Evolutionary conservation across 2,888 invertebrate genomes (phyloP), one percentile per base, ranked within the genome.

Genomic region (Leptarthrus brevirostris): DNA sequence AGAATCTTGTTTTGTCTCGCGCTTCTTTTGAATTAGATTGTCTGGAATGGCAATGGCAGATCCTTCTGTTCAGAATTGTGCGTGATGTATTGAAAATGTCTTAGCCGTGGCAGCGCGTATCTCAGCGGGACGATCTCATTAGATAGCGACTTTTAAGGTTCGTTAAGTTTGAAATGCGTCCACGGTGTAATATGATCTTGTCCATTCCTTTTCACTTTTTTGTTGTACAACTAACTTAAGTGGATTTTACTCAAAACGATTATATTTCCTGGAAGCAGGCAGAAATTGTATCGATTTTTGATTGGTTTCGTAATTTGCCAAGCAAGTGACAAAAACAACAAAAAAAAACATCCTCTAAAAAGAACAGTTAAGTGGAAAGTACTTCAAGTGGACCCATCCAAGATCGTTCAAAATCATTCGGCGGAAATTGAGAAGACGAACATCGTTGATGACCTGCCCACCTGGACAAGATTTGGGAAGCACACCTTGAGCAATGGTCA

Each of bases 81-180:
- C 61, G 40, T 61, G 61, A 61, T 61, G 36, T 61, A 61, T 40
- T 61, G 61, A 61, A 40, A 40, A 14, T 61, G 22, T 40, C 61
- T 61, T 34, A 8, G 34, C 18, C 40, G 36, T 40, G 61, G 34
- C 61, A 61, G 61, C 36, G 18, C 16, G 18, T 40, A 61, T 61
- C 61, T 40, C 61, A 61, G 61, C 61, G 40, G 61, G 61, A 61
- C 40, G 61, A 61, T 61, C 61, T 61, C 61, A 61, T 61, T 61
- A 61, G 61, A 40, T 36, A 36, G 36, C 36, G 61, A 61, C 61
- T 61, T 61, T 61, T 61, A 61, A 61, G 61, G 61, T 61, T 61
- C 40, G 61, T 20, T 61, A 40, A 18, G 61, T n/a, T 36, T 30
- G 36, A 36, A 61, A 61, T 24, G 61, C 36, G 61, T 61, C 61